Conservation (phyloP, 1,140 invertebrate species). For the Microvelia longipes region DNA sequence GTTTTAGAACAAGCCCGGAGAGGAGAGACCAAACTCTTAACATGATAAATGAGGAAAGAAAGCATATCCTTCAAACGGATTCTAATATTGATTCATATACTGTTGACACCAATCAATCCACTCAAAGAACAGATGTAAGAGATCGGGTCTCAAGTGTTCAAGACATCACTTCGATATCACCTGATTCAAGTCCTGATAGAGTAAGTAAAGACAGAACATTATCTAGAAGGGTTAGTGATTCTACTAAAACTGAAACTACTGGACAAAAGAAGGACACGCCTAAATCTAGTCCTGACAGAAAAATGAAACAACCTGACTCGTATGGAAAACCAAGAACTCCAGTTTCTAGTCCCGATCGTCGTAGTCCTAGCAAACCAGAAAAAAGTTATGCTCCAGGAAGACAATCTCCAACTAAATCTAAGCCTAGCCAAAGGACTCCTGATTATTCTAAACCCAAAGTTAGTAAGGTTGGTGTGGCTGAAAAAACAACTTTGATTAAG, state of each 20-base stretch:
- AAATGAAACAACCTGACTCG: neutral
- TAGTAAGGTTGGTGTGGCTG: slow-evolving; percentile 1
- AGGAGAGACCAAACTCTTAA: neutral
- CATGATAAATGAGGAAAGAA: neutral
- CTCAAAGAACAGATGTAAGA: neutral
- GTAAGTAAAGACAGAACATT: neutral
- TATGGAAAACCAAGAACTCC: neutral
- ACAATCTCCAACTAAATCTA: neutral
- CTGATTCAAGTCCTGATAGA: neutral
- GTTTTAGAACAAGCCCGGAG: slow-evolving; percentile 12
- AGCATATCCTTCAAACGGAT: neutral
- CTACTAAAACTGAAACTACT: slow-evolving; percentile 11
- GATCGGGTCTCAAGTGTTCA: neutral
- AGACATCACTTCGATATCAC: neutral
- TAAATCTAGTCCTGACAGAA: neutral
- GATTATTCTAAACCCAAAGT: neutral
- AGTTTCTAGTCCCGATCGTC: neutral
- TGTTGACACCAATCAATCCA: neutral
- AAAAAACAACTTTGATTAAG: slow-evolving; percentile 11
- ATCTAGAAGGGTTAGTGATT: slow-evolving; percentile 11
- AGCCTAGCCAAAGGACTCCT: neutral
- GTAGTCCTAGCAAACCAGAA: neutral
- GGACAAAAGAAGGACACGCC: slow-evolving; percentile 7
- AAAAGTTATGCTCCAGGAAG: slow-evolving; percentile 12
- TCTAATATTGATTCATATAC: neutral